Conservation (phyloP, 2,888 invertebrate species). For the Nemotelus pantherinus region DNA sequence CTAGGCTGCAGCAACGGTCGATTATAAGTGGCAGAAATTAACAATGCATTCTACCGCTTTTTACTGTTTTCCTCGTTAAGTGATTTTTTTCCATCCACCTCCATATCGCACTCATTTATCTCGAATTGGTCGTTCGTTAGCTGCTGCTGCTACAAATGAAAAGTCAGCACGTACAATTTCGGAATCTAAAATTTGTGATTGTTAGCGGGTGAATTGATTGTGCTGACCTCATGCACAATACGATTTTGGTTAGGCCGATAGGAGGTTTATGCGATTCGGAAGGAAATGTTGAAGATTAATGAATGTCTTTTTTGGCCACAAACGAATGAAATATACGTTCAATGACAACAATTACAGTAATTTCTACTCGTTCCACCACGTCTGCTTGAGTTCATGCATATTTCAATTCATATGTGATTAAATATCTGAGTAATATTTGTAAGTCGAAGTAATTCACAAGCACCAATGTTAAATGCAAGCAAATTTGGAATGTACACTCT, state of each 20-base stretch:
- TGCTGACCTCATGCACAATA: neutral
- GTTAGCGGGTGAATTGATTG: neutral
- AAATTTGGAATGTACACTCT: too few species aligned
- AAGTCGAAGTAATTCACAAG: too few species aligned
- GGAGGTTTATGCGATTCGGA: neutral
- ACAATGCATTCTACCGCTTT: constrained; percentile 29
- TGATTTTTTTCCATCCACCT: neutral
- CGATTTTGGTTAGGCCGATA: neutral
- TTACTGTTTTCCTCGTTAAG: neutral
- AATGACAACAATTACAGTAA: too few species aligned
- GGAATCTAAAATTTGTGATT: too few species aligned
- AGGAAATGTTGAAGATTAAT: neutral
- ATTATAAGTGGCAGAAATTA: constrained; percentile 35
- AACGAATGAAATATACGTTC: too few species aligned
- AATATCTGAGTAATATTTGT: too few species aligned
- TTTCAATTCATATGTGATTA: too few species aligned
- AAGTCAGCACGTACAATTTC: too few species aligned
- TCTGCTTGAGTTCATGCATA: too few species aligned
- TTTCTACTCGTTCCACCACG: too few species aligned
- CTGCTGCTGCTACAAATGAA: neutral
- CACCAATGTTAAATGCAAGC: too few species aligned
- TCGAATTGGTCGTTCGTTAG: neutral
- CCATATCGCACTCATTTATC: constrained; percentile 15
- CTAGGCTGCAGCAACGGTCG: too few species aligned
- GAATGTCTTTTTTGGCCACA: neutral